Evolutionary conservation across 2,888 invertebrate genomes (phyloP).

Genomic region (Coleophora flavipennella): DNA sequence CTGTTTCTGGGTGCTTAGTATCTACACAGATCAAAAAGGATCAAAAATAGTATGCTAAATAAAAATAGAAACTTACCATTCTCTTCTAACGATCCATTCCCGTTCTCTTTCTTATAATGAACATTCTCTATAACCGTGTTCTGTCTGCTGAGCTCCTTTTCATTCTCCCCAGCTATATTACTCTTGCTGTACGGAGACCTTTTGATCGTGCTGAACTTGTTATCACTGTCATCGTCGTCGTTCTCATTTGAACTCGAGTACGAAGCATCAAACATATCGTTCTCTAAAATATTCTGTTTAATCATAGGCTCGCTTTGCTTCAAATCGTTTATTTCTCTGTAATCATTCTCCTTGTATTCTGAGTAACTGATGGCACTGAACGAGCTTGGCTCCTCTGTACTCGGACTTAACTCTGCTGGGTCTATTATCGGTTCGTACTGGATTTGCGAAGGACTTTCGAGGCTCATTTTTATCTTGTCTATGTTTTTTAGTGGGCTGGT

Average conservation of each 20-base stretch:
- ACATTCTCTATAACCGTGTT: constrained; percentile 68
- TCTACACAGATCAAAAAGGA: no score
- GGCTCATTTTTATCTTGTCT: constrained; percentile 63
- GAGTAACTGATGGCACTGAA: constrained; percentile 53
- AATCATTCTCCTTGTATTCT: constrained; percentile 33
- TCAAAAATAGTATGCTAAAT: no score
- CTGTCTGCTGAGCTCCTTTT: constrained; percentile 52
- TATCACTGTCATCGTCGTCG: constrained; percentile 76
- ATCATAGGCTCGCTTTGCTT: constrained; percentile 64
- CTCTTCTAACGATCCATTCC: constrained; percentile 28
- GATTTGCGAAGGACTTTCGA: constrained; percentile 64
- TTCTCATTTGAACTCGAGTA: constrained; percentile 69
- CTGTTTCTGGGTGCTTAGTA: no score
- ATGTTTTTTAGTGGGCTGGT: constrained; percentile 62
- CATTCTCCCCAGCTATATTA: constrained; percentile 39
- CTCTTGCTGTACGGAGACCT: constrained; percentile 76
- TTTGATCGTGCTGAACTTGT: constrained; percentile 81
- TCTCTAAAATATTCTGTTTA: constrained; percentile 66
- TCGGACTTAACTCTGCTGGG: constrained; percentile 55
- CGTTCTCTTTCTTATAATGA: constrained; percentile 60
- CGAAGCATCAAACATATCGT: constrained; percentile 65
- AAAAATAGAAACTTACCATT: background rate
- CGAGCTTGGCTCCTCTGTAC: constrained; percentile 49
- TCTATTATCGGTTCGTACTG: constrained; percentile 66
- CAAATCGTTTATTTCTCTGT: constrained; percentile 37